phyloP scores from a whole-genome alignment of 2,888 invertebrate genomes.

The Lycaena phlaeas region DNA sequence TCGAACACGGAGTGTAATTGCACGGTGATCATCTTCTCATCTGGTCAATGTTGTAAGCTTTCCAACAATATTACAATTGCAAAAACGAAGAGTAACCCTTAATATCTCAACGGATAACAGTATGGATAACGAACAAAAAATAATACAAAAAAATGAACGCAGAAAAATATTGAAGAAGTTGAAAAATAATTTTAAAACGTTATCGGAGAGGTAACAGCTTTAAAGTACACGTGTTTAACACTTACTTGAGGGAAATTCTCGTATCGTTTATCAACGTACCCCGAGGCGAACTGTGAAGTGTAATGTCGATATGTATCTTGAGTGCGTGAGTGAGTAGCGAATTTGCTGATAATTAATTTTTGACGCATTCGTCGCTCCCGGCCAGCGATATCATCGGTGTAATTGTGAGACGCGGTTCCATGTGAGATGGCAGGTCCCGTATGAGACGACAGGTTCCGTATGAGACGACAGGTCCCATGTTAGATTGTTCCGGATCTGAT shows the following conservation, averaged over 20 bases:
- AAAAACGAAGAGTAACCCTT: too few relatives aligned
- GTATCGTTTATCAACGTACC: not conserved
- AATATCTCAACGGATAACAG: too few relatives aligned
- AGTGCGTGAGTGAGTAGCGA: constrained; percentile 38
- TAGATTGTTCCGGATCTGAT: constrained; percentile 13
- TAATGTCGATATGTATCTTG: constrained; percentile 23
- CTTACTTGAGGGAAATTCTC: not conserved
- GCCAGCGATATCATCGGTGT: constrained; percentile 36
- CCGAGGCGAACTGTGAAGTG: constrained; percentile 4
- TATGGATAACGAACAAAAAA: too few relatives aligned
- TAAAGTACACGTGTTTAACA: not conserved
- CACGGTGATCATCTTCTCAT: too few relatives aligned
- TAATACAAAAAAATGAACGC: too few relatives aligned
- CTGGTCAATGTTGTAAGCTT: too few relatives aligned
- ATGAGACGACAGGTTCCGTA: too few relatives aligned
- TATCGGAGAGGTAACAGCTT: not conserved
- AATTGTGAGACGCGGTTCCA: constrained; percentile 43
- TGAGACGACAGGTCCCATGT: constrained; percentile 30
- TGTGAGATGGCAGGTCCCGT: constrained; percentile 30
- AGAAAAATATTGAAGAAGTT: too few relatives aligned
- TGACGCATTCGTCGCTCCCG: constrained; percentile 35
- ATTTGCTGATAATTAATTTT: constrained; percentile 58
- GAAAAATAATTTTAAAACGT: not conserved
- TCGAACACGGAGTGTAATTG: too few relatives aligned
- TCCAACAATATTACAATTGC: too few relatives aligned